A percentile compares a stretch with the other conserved stretches of the same genome.
These are phyloP conservation scores for Habropoda laboriosa DNA, from an alignment of 1,140 invertebrate species.

Conservation along the genomic window DNA sequence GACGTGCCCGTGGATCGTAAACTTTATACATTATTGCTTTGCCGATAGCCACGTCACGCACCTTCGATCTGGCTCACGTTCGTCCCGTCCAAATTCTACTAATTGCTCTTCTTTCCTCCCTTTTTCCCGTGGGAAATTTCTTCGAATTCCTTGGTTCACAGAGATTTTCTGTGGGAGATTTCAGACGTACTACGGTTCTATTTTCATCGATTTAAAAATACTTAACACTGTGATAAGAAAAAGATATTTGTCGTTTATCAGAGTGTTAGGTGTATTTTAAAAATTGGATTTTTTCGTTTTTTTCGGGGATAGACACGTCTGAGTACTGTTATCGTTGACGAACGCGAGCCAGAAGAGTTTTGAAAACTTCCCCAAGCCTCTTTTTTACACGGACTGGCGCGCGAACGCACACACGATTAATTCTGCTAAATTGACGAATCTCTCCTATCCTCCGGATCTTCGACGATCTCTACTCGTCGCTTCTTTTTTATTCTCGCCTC, in stretches of 20 bases:
- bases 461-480: not conserved
- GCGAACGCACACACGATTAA: slow-evolving; percentile 19
- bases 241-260: too few species aligned
- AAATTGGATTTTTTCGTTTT: too few species aligned
- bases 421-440: slow-evolving; percentile 15
- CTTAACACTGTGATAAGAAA: too few species aligned
- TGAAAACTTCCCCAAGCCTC: not conserved
- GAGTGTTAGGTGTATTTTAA: too few species aligned
- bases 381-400: slow-evolving; percentile 1
- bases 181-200: too few species aligned
- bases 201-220: too few species aligned
- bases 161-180: too few species aligned
- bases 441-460: not conserved
- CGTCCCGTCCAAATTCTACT: slow-evolving; percentile 25
- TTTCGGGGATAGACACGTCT: too few species aligned
- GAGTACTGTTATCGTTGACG: too few species aligned
- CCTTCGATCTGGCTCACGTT: slow-evolving; percentile 53
- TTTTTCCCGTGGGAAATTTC: not conserved
- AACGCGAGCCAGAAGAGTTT: slow-evolving; percentile 9
- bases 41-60: slow-evolving; percentile 76
- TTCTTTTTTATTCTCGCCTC: not conserved
- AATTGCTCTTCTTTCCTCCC: slow-evolving; percentile 1
- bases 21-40: slow-evolving; percentile 82
- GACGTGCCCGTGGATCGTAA: slow-evolving; percentile 76
- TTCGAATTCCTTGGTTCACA: not conserved